Percentiles rank a stretch among this genome's conserved stretches.
Conservation (phyloP, 2,888 invertebrate species). For the Tolmerus cingulatus region DNA sequence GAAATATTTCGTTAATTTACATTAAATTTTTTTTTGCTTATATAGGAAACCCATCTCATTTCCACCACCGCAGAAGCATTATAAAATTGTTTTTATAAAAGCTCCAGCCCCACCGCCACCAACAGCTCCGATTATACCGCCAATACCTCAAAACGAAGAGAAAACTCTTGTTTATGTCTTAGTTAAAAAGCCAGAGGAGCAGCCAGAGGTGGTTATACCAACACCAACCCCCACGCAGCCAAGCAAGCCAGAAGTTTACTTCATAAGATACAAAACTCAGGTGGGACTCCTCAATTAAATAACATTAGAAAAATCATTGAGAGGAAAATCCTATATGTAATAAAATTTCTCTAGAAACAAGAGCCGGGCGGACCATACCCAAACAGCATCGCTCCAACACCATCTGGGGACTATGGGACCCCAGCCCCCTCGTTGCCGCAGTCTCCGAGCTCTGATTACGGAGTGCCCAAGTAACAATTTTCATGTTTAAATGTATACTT, state of each 20-base stretch:
- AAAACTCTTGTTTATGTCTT: slow-evolving; percentile 78
- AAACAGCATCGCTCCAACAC: slow-evolving; percentile 60
- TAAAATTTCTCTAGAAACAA: slow-evolving; percentile 55
- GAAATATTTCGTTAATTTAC: neutral
- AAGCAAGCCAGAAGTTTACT: slow-evolving; percentile 79
- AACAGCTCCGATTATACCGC: slow-evolving; percentile 69
- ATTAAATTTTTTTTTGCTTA: neutral
- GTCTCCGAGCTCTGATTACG: slow-evolving; percentile 61
- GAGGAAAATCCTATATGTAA: neutral
- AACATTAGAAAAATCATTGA: too few species aligned
- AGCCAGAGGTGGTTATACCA: slow-evolving; percentile 73
- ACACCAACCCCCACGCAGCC: slow-evolving; percentile 77
- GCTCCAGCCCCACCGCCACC: slow-evolving; percentile 72
- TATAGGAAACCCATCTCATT: slow-evolving; percentile 66
- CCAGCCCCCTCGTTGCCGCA: slow-evolving; percentile 58
- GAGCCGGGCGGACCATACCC: slow-evolving; percentile 60
- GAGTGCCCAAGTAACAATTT: slow-evolving; percentile 54
- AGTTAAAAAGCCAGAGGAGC: slow-evolving; percentile 78
- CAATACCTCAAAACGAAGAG: slow-evolving; percentile 75
- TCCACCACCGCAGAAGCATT: slow-evolving; percentile 76
- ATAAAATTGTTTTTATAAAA: slow-evolving; percentile 83
- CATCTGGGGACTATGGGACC: slow-evolving; percentile 60
- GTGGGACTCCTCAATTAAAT: slow-evolving; percentile 26
- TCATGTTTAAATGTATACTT: neutral
- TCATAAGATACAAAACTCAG: slow-evolving; percentile 79